Evolutionary conservation across 2,113 vertebrate species (phyloP), one percentile per base, ranked within the genome.

Genomic region (Atrichornis clamosus): DNA sequence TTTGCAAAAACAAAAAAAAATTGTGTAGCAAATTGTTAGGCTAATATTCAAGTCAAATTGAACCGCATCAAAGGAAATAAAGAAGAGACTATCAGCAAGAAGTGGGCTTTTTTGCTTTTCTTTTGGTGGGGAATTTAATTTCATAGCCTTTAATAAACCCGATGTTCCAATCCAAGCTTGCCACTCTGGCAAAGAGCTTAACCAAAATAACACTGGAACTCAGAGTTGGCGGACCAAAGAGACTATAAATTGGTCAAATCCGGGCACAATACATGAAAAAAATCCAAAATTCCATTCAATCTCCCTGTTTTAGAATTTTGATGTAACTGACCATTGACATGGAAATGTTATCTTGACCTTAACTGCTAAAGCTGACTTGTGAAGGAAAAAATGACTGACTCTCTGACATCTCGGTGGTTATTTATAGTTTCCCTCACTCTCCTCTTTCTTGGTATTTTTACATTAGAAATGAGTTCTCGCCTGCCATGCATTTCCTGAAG

Each of bases 301-400:
- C 69, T 89, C 84, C 90, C 95, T 62, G 65, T 87, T 97, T 96
- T 93, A 96, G 94, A 92, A 89, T 89, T 96, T 93, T 96, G 92
- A 95, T 95, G 90, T 84, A 93, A 96, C 86, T 95, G 95, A 95
- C 95, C 95, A 96, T 78, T 95, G 96, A 96, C 96, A 96, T 94
- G 92, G 93, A 96, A 96, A 97, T 95, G 95, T 96, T 94, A 96
- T 93, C 93, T 94, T 95, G 93, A 94, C 96, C 96, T 90, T 95
- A 96, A 93, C 90, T 93, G 88, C 86, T 94, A 92, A 96, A 92
- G 92, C 86, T 94, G 90, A 96, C 96, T 96, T 90, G 73, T 1
- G 12, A 65, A 93, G 95, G 90, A 92, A 96, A 95, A 97, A 94
- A 94, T 89, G 69, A 97, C 92, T 90, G 93, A 87, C 86, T 86